Evolutionary conservation across 1,140 invertebrate genomes (phyloP).

Genomic region (Stegodyphus dumicola): DNA sequence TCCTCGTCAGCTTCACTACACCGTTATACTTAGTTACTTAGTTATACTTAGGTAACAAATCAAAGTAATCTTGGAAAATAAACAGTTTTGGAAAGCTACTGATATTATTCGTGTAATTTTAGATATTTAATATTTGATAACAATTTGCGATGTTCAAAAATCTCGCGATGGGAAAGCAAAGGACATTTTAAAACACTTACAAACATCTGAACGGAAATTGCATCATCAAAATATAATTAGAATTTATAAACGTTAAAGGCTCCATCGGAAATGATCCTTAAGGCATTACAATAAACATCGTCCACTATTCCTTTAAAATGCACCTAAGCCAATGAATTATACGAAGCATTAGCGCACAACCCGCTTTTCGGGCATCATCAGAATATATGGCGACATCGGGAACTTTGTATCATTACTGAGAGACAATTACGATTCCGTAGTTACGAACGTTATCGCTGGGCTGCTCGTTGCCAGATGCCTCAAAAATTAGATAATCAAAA

Average conservation of each 20-base stretch:
- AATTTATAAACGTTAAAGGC: background rate
- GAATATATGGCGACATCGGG: background rate
- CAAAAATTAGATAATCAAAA: conserved; percentile 61
- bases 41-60: too few relatives aligned
- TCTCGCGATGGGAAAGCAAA: too few relatives aligned
- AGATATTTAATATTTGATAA: too few relatives aligned
- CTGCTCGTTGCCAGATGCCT: conserved; percentile 49
- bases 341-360: background rate
- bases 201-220: background rate
- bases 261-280: background rate
- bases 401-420: conserved; percentile 24
- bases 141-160: too few relatives aligned
- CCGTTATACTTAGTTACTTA: too few relatives aligned
- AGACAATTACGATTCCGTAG: conserved; percentile 46
- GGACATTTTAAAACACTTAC: background rate
- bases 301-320: background rate
- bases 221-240: conserved; percentile 1
- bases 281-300: background rate
- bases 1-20: too few relatives aligned
- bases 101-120: too few relatives aligned
- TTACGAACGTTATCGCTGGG: conserved; percentile 42
- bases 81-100: too few relatives aligned
- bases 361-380: background rate
- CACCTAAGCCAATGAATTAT: background rate
- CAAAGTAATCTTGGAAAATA: too few relatives aligned